Evolutionary conservation across 2,888 invertebrate genomes (phyloP), one percentile per base, ranked within the genome.

Genomic region (Synanthedon formicaeformis): DNA sequence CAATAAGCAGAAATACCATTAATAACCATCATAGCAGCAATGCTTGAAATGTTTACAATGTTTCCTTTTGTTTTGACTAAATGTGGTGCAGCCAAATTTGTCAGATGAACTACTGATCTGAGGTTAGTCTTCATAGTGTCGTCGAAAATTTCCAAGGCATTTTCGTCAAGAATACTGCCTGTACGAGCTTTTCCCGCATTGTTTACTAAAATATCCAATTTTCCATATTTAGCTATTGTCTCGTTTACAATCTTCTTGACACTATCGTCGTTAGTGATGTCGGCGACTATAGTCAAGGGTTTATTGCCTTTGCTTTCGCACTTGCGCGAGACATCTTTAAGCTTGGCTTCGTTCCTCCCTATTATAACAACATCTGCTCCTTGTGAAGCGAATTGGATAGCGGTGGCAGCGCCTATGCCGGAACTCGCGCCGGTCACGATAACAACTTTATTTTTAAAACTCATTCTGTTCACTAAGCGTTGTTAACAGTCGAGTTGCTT

Each of bases 31-130:
- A 51, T 8, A 6, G 51, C 0, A 96, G 93, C 34, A 34, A 34
- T 10, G 72, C 95, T 95, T 1, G 96, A 96, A 1, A 97, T 93
- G 74, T 96, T 97, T 0, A 97, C 94, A 61, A 96, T 92, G 58
- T 90, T 93, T 13, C 95, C 94, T 75, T 93, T 92, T 0, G 90
- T 89, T 71, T 90, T 84, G 5, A 93, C 88, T 18, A 96, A 82
- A 81, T 95, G 89, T 0, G 95, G 95, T 0, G 93, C 92, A 18
- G 94, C 93, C 54, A 95, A 71, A 89, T 91, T 92, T 1, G 94
- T 94, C 58, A 96, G 71, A 52, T 91, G 88, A 63, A 91, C 92
- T 4, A 92, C 76, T 0, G 91, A 88, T 61, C 94, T 89, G 1
- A 94, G 90, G 75, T 97, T 96, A 13, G 91, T 88, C 59, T 93